Percentiles rank a stretch among this genome's conserved stretches.
These are phyloP conservation scores for Tinamus major DNA, from an alignment of 2,797 vertebrate genomes.

Conservation along the genomic window DNA sequence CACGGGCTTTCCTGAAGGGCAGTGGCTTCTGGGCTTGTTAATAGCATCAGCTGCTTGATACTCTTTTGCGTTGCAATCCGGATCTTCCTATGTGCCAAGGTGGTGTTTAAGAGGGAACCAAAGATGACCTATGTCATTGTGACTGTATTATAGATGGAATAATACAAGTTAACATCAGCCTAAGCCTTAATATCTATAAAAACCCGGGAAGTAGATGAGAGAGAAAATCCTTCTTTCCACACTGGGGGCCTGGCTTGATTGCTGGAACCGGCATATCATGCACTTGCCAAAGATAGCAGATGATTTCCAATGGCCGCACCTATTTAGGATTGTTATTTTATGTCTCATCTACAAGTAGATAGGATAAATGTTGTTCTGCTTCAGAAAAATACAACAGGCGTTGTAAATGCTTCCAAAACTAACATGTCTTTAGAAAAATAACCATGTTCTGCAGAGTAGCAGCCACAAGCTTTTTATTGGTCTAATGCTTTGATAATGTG, in stretches of 20 bases:
- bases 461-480: not conserved
- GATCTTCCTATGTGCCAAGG: not conserved
- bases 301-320: conserved; percentile 25
- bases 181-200: not conserved
- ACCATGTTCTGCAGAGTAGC: not conserved
- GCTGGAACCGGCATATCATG: not conserved
- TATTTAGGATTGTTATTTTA: conserved; percentile 25
- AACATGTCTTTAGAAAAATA: conserved; percentile 6
- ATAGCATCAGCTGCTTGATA: not conserved
- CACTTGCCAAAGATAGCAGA: conserved; percentile 43
- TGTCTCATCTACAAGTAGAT: not conserved
- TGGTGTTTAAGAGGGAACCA: not conserved
- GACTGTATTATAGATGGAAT: accelerated
- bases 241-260: not conserved
- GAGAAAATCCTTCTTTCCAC: not conserved
- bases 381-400: not conserved
- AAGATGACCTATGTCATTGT: accelerated
- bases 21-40: too few relatives aligned
- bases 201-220: not conserved
- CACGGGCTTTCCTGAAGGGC: too few relatives aligned
- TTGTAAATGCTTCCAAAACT: conserved; percentile 15
- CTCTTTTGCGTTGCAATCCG: not conserved
- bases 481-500: not conserved
- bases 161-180: not conserved
- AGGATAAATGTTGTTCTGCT: conserved; percentile 5